A percentile compares a stretch with the other conserved stretches of the same genome.
These are phyloP conservation scores for Tupiocoris notatus DNA, from an alignment of 2,888 invertebrate species.

Conservation along the genomic window DNA sequence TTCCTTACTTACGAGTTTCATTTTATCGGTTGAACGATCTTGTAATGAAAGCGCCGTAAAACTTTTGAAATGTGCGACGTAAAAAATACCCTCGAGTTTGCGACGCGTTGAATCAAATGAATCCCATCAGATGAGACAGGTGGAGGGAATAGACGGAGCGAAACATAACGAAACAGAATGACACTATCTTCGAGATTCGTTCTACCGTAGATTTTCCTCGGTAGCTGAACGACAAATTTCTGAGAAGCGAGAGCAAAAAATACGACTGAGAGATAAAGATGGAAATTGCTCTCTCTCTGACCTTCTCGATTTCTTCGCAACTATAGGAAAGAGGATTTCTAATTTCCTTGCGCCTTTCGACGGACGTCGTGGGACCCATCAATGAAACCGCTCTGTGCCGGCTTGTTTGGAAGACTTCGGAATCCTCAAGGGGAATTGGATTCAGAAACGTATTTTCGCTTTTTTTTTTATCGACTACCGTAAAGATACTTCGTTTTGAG, in stretches of 20 bases:
- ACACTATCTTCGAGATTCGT: not conserved
- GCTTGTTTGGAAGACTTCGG: not conserved
- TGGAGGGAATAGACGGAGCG: not conserved
- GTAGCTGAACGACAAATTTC: not conserved
- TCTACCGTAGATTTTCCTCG: not conserved
- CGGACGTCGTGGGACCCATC: not conserved
- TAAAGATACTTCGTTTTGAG: no score
- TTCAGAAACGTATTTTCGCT: not conserved
- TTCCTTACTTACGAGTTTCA: no score
- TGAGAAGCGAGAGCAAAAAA: not conserved
- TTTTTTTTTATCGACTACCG: no score
- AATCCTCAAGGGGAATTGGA: not conserved
- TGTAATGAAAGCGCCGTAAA: no score
- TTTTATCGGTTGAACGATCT: no score
- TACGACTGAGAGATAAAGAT: not conserved
- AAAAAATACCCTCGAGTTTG: no score
- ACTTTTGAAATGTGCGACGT: no score
- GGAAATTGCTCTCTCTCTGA: not conserved
- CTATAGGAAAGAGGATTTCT: not conserved
- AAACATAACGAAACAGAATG: not conserved
- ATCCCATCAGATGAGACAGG: not conserved
- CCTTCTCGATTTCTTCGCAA: not conserved
- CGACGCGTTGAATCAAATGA: not conserved
- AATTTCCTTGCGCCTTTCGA: not conserved
- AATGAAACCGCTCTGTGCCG: not conserved